phyloP scores from a whole-genome alignment of 1,140 invertebrate genomes.

The Brachionus paranguensis region DNA sequence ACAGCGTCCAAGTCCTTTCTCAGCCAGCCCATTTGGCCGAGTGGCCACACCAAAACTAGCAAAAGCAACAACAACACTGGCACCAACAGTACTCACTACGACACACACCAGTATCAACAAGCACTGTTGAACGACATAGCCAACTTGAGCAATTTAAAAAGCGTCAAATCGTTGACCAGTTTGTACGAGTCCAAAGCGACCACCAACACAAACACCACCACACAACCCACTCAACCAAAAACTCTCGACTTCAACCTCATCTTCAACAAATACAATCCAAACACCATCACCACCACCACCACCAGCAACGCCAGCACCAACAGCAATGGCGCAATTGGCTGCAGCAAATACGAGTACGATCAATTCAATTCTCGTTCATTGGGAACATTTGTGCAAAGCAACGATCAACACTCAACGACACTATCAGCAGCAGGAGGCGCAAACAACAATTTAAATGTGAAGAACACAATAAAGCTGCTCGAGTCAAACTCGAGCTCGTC shows the following conservation, averaged over 20 bases:
- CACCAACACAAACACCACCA: not conserved
- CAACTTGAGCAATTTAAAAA: conserved; percentile 30
- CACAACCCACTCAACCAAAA: not conserved
- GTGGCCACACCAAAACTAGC: no score
- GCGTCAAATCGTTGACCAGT: conserved; percentile 34
- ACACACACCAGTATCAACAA: not conserved
- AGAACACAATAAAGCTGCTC: conserved; percentile 22
- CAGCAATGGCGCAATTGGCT: not conserved
- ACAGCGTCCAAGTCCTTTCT: not conserved
- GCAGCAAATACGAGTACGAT: not conserved
- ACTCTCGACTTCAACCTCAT: not conserved
- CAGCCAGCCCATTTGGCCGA: not conserved
- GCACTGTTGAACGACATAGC: conserved; percentile 6
- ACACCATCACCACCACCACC: not conserved
- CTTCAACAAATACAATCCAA: conserved; percentile 22
- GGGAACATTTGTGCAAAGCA: not conserved
- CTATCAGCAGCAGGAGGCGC: not conserved
- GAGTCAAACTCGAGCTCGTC: not conserved
- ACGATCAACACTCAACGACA: not conserved
- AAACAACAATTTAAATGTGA: conserved; percentile 8
- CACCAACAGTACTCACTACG: no score
- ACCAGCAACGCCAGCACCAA: not conserved
- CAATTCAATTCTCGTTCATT: conserved; percentile 13
- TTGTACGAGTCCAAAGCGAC: not conserved
- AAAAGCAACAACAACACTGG: no score